Evolutionary conservation across 1,140 invertebrate species (phyloP).

Genomic region (Drosophila sucinea): DNA sequence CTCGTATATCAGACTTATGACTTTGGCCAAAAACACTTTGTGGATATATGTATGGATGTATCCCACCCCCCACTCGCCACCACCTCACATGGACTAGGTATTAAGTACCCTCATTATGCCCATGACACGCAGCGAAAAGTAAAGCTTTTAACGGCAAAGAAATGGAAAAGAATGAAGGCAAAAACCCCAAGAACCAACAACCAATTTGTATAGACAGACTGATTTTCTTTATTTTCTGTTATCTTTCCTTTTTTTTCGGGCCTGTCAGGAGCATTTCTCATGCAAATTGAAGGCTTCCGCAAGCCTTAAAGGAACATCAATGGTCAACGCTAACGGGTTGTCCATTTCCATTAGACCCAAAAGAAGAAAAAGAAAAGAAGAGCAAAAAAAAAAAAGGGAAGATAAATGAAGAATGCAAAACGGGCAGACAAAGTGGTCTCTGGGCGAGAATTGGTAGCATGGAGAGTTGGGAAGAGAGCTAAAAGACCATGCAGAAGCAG

Average conservation of each 20-base stretch:
- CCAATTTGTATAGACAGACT: slow-evolving; percentile 62
- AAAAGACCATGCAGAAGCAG: slow-evolving; percentile 40
- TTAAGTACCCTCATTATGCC: slow-evolving; percentile 81
- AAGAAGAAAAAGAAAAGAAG: neutral
- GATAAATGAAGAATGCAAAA: slow-evolving; percentile 50
- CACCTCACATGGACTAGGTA: slow-evolving; percentile 51
- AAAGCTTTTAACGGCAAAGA: slow-evolving; percentile 67
- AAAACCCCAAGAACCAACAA: slow-evolving; percentile 62
- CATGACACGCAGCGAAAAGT: slow-evolving; percentile 69
- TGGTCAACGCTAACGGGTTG: slow-evolving; percentile 63
- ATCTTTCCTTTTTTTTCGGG: slow-evolving; percentile 11
- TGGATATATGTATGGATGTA: slow-evolving; percentile 22
- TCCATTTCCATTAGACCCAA: slow-evolving; percentile 55
- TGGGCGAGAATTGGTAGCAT: neutral
- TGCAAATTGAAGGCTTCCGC: slow-evolving; percentile 63
- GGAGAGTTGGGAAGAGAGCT: slow-evolving; percentile 3
- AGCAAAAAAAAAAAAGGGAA: slow-evolving; percentile 6
- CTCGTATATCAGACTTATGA: slow-evolving; percentile 79
- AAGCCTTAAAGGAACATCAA: slow-evolving; percentile 62
- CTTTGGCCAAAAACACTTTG: slow-evolving; percentile 48
- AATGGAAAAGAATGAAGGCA: slow-evolving; percentile 27
- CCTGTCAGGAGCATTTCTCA: slow-evolving; percentile 60
- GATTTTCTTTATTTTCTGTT: slow-evolving; percentile 37
- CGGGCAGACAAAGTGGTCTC: slow-evolving; percentile 10
- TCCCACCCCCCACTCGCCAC: slow-evolving; percentile 9